Evolutionary conservation across 2,113 vertebrate species (phyloP).

Genomic region (Sinocyclocheilus maitianheensis): DNA sequence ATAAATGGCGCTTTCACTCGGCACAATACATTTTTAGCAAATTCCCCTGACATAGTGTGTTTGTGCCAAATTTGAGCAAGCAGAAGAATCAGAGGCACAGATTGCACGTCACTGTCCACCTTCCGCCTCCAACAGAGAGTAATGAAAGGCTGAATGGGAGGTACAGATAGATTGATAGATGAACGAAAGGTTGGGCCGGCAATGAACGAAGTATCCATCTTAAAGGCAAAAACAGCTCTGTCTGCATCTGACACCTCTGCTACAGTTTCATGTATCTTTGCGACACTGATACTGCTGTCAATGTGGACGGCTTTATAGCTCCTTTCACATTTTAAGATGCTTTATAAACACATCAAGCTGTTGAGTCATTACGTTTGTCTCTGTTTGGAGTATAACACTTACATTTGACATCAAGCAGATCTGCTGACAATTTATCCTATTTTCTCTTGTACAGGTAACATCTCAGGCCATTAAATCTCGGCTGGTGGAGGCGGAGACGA

Average conservation of each 20-base stretch:
- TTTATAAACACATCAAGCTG: slow-evolving; percentile 1
- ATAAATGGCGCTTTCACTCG: background rate
- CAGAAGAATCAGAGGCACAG: slow-evolving; percentile 1
- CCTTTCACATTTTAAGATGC: background rate
- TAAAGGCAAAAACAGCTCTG: background rate
- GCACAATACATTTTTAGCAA: background rate
- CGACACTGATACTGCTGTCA: background rate
- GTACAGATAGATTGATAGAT: slow-evolving; percentile 10
- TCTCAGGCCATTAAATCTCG: slow-evolving; percentile 78
- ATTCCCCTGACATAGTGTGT: background rate
- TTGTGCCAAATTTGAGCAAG: slow-evolving; percentile 22
- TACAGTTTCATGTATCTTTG: background rate
- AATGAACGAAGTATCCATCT: background rate
- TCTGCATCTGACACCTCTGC: background rate
- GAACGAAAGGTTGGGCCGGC: background rate
- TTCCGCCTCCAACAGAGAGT: slow-evolving; percentile 27
- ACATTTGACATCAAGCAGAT: background rate
- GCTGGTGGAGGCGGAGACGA: slow-evolving; percentile 78
- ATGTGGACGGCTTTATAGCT: background rate
- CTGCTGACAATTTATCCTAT: background rate
- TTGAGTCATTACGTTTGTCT: background rate
- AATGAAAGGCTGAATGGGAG: slow-evolving; percentile 23
- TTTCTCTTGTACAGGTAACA: slow-evolving; percentile 66
- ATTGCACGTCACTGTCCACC: slow-evolving; percentile 43
- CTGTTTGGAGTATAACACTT: slow-evolving; percentile 1